Conservation (phyloP, 2,113 vertebrate genomes). For the Epinephelus cyanopodus region DNA sequence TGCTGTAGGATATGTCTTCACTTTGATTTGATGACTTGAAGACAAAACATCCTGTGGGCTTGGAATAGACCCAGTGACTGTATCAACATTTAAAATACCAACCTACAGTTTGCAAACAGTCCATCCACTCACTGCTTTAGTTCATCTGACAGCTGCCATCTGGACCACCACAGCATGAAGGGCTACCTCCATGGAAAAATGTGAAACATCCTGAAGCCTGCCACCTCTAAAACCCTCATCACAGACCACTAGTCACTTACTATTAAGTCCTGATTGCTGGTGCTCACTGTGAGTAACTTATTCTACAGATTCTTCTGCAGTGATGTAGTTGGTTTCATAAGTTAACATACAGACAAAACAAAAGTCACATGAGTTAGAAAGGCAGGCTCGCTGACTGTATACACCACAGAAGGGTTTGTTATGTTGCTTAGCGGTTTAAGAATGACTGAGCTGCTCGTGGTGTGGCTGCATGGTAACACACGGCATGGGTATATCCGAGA, state of each 20-base stretch:
- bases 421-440: not conserved
- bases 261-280: not conserved
- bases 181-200: constrained; percentile 23
- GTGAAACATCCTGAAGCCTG: not conserved
- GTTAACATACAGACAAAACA: not conserved
- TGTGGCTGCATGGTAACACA: not conserved
- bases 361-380: not conserved
- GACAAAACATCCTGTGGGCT: not conserved
- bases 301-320: not conserved
- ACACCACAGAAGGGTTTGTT: not conserved
- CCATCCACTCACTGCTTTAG: not conserved
- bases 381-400: too few species aligned
- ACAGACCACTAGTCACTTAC: not conserved
- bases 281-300: constrained; percentile 9
- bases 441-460: not conserved
- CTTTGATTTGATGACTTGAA: not conserved
- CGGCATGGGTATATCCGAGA: not conserved
- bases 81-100: not conserved
- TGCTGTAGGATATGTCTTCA: not conserved
- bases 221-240: constrained; percentile 1
- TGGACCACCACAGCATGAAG: constrained; percentile 24
- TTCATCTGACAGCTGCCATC: not conserved
- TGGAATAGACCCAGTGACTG: not conserved
- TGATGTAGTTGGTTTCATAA: not conserved
- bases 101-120: not conserved